Evolutionary conservation across 1,140 invertebrate genomes (phyloP).

Genomic region (Physella acuta): DNA sequence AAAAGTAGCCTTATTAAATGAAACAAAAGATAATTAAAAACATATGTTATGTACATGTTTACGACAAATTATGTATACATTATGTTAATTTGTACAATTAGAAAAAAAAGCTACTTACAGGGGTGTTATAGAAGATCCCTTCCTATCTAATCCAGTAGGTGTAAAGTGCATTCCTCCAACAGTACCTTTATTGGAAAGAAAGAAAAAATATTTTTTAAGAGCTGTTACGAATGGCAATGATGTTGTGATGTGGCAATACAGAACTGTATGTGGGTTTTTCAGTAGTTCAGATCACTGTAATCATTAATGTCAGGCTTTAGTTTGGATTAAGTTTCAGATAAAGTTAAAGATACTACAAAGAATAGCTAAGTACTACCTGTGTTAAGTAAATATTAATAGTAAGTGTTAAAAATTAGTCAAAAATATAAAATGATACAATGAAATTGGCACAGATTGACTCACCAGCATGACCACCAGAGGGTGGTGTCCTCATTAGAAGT

Average conservation of each 20-base stretch:
- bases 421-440: not conserved
- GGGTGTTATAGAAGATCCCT: not conserved
- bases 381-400: not conserved
- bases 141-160: not conserved
- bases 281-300: not conserved
- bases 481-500: constrained; percentile 9
- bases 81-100: too few species aligned
- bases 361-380: not conserved
- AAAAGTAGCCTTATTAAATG: too few species aligned
- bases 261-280: not conserved
- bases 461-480: constrained; percentile 8
- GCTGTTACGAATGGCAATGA: not conserved
- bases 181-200: not conserved
- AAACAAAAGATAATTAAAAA: too few species aligned
- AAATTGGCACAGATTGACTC: not conserved
- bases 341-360: not conserved
- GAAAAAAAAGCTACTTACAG: not conserved
- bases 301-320: not conserved
- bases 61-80: too few species aligned
- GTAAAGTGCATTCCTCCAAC: not conserved
- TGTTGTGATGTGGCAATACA: not conserved
- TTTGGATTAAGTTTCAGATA: not conserved
- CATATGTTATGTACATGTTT: too few species aligned
- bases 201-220: not conserved
- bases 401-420: not conserved